Evolutionary conservation across 2,113 vertebrate species (phyloP).

Genomic region (Barnardius zonarius): DNA sequence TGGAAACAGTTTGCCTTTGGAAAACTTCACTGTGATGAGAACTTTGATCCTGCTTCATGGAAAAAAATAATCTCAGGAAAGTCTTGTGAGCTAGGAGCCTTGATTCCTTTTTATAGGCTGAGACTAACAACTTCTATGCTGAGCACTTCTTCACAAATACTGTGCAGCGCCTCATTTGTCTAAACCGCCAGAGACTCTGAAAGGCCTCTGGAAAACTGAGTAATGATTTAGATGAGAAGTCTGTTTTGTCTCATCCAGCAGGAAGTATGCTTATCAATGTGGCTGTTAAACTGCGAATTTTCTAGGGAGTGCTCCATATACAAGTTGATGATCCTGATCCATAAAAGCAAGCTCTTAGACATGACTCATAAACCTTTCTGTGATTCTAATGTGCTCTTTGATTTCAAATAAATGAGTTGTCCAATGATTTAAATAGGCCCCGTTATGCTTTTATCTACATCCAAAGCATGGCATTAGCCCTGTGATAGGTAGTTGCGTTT

Average conservation of each 20-base stretch:
- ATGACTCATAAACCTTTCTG: constrained; percentile 16
- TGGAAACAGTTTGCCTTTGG: not conserved
- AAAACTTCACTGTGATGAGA: not conserved
- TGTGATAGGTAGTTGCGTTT: not conserved
- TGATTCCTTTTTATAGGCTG: not conserved
- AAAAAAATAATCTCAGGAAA: not conserved
- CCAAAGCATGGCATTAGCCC: not conserved
- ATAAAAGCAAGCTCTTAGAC: not conserved
- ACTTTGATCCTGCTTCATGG: not conserved
- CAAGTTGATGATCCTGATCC: not conserved
- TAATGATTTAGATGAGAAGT: not conserved
- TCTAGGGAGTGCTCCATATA: not conserved
- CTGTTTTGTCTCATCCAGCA: constrained; percentile 15
- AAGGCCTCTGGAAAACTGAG: not conserved
- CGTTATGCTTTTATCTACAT: not conserved
- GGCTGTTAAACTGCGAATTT: not conserved
- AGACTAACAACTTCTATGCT: not conserved
- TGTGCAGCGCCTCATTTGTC: not conserved
- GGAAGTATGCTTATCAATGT: constrained; percentile 40
- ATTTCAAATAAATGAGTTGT: not conserved
- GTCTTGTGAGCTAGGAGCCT: not conserved
- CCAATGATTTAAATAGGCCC: not conserved
- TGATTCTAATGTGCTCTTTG: not conserved
- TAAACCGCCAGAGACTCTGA: not conserved
- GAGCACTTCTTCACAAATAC: not conserved